A percentile compares a stretch with the other conserved stretches of the same genome.
Conservation (phyloP, 37 sponge, comb jelly and placozoan species). For the Cladorhizidae sp. region DNA sequence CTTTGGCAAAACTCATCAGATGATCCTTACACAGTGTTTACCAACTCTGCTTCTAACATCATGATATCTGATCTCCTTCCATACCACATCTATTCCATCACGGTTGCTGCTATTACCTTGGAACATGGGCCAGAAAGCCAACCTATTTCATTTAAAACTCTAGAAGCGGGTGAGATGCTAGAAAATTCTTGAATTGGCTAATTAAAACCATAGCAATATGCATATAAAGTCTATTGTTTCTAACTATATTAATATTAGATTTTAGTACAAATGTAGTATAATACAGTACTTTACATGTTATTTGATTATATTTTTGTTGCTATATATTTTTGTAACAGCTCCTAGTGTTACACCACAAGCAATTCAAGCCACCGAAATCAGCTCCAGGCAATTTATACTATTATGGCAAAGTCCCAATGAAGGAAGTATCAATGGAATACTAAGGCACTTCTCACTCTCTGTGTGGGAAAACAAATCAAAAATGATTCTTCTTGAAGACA, state of each 20-base stretch:
- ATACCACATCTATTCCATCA: conserved; percentile 6
- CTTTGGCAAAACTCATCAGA: background rate
- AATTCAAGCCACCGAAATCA: background rate
- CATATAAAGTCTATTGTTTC: too few relatives aligned
- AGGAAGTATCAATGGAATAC: background rate
- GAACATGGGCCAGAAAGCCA: conserved; percentile 5
- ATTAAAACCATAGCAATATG: too few relatives aligned
- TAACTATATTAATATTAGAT: too few relatives aligned
- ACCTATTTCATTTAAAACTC: background rate
- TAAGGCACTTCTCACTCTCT: background rate
- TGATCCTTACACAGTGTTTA: background rate
- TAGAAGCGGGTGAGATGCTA: conserved; percentile 18
- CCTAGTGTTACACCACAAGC: background rate
- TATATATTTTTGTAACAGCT: background rate
- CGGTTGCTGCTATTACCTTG: conserved; percentile 8
- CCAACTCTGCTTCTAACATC: background rate
- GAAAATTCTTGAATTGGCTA: too few relatives aligned
- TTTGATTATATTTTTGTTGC: too few relatives aligned
- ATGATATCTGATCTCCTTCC: conserved; percentile 7
- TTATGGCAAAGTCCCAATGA: background rate
- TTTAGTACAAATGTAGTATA: too few relatives aligned
- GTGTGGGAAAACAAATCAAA: background rate
- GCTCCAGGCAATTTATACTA: background rate
- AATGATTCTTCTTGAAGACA: background rate
- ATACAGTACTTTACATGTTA: too few relatives aligned